Percentiles rank a stretch among this genome's conserved stretches.
Evolutionary conservation across 2,888 invertebrate species (phyloP).

Genomic region (Temnothorax unifasciatus): DNA sequence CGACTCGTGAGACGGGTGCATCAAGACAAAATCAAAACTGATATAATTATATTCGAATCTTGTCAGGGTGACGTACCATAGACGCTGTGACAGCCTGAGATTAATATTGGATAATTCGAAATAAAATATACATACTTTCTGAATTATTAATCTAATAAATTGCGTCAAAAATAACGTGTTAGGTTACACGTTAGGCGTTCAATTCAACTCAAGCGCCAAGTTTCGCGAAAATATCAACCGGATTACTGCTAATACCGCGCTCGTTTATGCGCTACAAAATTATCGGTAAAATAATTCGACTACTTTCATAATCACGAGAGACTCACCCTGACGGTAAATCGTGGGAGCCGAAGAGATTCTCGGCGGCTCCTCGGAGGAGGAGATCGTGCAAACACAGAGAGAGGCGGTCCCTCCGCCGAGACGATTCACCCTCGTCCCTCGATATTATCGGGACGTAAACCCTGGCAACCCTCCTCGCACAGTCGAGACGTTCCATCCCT

Average conservation of each 20-base stretch:
- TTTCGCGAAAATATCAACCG: background rate
- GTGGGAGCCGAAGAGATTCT: slow-evolving; percentile 20
- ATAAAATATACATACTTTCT: background rate
- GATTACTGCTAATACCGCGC: background rate
- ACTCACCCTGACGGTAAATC: slow-evolving; percentile 6
- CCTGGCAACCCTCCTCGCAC: slow-evolving; percentile 51
- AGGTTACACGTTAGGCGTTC: background rate
- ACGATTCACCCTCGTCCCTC: slow-evolving; percentile 60
- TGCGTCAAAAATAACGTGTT: background rate
- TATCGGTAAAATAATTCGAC: slow-evolving; percentile 58
- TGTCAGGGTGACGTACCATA: background rate
- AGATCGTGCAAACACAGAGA: slow-evolving; percentile 49
- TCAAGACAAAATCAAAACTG: slow-evolving; percentile 2
- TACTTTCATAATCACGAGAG: slow-evolving; percentile 1
- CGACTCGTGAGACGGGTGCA: background rate
- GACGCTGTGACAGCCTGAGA: background rate
- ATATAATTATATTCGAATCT: slow-evolving; percentile 29
- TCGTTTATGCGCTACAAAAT: slow-evolving; percentile 64
- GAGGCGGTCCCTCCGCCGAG: slow-evolving; percentile 59
- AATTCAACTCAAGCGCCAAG: background rate
- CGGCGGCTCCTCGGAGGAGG: slow-evolving; percentile 36
- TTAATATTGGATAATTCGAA: background rate
- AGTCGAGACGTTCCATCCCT: slow-evolving; percentile 57
- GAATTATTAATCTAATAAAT: background rate
- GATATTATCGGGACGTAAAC: slow-evolving; percentile 58